These are phyloP conservation scores for Chydorus sphaericus DNA, from an alignment of 2,888 invertebrate species.

Conservation along the genomic window DNA sequence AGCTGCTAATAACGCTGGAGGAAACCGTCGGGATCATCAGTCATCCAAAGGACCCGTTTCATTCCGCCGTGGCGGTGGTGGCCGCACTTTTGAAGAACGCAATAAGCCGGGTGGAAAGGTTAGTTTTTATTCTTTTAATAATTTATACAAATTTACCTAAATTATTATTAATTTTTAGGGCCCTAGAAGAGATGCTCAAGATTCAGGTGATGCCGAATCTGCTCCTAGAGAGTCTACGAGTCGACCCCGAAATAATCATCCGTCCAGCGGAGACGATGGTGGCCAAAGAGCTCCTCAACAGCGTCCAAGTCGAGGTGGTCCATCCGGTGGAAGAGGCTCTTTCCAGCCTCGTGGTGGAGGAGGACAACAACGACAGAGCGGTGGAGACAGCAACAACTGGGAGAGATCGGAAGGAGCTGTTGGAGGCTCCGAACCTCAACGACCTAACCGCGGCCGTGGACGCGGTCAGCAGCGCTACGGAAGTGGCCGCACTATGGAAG, in stretches of 20 bases:
- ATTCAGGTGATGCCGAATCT: too few relatives aligned
- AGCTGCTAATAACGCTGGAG: not conserved
- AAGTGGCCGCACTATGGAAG: not conserved
- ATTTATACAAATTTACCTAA: too few relatives aligned
- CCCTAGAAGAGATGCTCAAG: too few relatives aligned
- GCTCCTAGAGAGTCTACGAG: not conserved
- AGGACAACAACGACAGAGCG: not conserved
- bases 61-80: conserved; percentile 6
- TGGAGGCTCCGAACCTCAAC: not conserved
- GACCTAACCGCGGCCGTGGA: conserved; percentile 16
- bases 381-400: not conserved
- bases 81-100: conserved; percentile 1
- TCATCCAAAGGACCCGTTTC: not conserved
- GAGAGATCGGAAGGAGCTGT: not conserved
- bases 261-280: not conserved
- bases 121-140: too few relatives aligned
- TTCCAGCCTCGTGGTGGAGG: not conserved
- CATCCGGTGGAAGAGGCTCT: not conserved
- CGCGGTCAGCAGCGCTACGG: conserved; percentile 13
- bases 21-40: not conserved
- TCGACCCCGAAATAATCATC: not conserved
- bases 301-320: not conserved
- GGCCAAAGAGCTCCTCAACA: not conserved
- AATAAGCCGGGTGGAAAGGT: too few relatives aligned
- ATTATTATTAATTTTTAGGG: too few relatives aligned